These are phyloP conservation scores for Diaprepes abbreviatus DNA, from an alignment of 2,888 invertebrate genomes.

Conservation along the genomic window DNA sequence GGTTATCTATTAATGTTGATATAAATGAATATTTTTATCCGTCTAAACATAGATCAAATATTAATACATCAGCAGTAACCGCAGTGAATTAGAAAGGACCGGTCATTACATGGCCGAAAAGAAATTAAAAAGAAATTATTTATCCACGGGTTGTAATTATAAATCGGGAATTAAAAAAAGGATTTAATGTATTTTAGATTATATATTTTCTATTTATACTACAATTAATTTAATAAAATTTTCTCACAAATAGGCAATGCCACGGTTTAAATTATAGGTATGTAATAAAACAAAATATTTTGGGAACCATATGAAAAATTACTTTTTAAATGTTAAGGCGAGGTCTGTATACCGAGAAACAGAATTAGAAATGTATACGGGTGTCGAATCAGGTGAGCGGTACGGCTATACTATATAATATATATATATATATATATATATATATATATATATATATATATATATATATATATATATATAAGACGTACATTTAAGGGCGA, in stretches of 20 bases:
- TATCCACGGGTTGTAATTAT: conserved; percentile 29
- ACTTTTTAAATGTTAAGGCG: background rate
- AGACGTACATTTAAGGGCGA: too few species aligned
- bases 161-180: conserved; percentile 25
- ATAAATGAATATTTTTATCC: too few species aligned
- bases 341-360: too few species aligned
- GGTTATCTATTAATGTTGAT: too few species aligned
- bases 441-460: too few species aligned
- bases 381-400: background rate
- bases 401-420: background rate
- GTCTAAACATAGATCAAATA: too few species aligned
- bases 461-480: too few species aligned
- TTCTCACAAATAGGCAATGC: background rate
- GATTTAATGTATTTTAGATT: conserved; percentile 42
- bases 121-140: conserved; percentile 45
- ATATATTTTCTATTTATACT: conserved; percentile 21
- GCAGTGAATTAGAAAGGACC: too few species aligned
- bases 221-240: conserved; percentile 8
- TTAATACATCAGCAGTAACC: too few species aligned
- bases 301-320: background rate
- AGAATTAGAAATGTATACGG: background rate
- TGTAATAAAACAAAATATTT: conserved; percentile 1
- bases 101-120: background rate
- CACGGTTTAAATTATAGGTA: conserved; percentile 13
- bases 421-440: too few species aligned